phyloP scores from a whole-genome alignment of 1,140 invertebrate genomes.

The Trichomalopsis sarcophagae region DNA sequence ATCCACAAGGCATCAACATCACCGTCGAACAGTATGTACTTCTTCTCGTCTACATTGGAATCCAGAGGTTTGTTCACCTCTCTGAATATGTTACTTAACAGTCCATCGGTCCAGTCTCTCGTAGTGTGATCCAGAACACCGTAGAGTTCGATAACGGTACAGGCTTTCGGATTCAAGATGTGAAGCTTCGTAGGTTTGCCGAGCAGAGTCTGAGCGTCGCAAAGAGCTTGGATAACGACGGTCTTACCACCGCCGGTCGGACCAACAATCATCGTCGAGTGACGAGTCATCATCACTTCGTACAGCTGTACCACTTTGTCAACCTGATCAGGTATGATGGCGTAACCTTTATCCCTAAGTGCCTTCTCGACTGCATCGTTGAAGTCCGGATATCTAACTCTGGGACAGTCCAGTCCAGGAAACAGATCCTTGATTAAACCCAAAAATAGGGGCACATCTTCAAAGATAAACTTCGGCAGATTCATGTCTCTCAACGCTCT shows the following conservation, averaged over 20 bases:
- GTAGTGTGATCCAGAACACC: constrained; percentile 90
- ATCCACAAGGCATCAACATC: constrained; percentile 96
- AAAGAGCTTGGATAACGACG: constrained; percentile 87
- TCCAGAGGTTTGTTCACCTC: constrained; percentile 89
- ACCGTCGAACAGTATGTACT: constrained; percentile 93
- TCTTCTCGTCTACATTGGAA: constrained; percentile 78
- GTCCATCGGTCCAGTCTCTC: constrained; percentile 93
- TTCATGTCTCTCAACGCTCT: constrained; percentile 93
- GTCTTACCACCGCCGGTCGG: constrained; percentile 94
- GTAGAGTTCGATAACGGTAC: constrained; percentile 91
- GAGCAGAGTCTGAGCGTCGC: constrained; percentile 85
- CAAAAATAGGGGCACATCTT: constrained; percentile 92
- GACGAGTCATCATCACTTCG: constrained; percentile 94
- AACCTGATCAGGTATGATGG: constrained; percentile 86
- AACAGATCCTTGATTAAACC: constrained; percentile 91
- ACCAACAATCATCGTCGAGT: constrained; percentile 93
- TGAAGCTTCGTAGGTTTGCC: constrained; percentile 85
- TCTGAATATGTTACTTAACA: constrained; percentile 92
- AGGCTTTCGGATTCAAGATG: constrained; percentile 90
- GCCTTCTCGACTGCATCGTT: constrained; percentile 84
- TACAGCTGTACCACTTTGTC: constrained; percentile 93
- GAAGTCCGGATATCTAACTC: constrained; percentile 89
- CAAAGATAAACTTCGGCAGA: constrained; percentile 92
- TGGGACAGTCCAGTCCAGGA: constrained; percentile 89
- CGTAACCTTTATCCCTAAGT: constrained; percentile 81